A percentile compares a stretch with the other conserved stretches of the same genome.
These are phyloP conservation scores for Hydra vulgaris DNA, from an alignment of 30 jellyfish, hydroid and myxozoan genomes.

Conservation along the genomic window DNA sequence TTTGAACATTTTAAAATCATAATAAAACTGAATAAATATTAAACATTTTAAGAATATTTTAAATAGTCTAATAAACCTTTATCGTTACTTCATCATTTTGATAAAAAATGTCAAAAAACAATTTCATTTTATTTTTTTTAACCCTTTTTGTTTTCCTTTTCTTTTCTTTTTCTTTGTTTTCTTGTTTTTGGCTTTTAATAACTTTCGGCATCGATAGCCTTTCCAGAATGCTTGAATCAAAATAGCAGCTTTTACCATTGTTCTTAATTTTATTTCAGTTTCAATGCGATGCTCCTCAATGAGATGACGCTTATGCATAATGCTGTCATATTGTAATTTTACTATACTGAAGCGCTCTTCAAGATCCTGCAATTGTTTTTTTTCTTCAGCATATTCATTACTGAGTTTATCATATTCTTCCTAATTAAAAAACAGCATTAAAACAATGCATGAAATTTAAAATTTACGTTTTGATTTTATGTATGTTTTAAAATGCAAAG, in stretches of 20 bases:
- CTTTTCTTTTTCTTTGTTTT: constrained; percentile 56
- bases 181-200: constrained; percentile 68
- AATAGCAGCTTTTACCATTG: constrained; percentile 85
- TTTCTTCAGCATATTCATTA: constrained; percentile 62
- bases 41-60: too few species aligned
- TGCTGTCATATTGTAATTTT: constrained; percentile 52
- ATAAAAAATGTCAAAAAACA: too few species aligned
- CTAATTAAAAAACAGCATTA: constrained; percentile 36
- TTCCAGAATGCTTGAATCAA: constrained; percentile 86
- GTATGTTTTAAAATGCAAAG: too few species aligned
- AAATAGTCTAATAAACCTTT: too few species aligned
- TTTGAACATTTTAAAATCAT: too few species aligned
- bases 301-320: constrained; percentile 76
- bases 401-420: constrained; percentile 83
- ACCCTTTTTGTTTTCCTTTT: not conserved
- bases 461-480: not conserved
- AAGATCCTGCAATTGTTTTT: constrained; percentile 62
- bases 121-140: too few species aligned
- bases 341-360: constrained; percentile 59
- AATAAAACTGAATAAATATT: too few species aligned
- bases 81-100: too few species aligned
- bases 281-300: constrained; percentile 79
- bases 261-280: constrained; percentile 66
- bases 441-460: not conserved
- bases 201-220: constrained; percentile 78